These are phyloP conservation scores for Cochlearius cochlearius DNA, from an alignment of 2,113 vertebrate species.

Conservation along the genomic window DNA sequence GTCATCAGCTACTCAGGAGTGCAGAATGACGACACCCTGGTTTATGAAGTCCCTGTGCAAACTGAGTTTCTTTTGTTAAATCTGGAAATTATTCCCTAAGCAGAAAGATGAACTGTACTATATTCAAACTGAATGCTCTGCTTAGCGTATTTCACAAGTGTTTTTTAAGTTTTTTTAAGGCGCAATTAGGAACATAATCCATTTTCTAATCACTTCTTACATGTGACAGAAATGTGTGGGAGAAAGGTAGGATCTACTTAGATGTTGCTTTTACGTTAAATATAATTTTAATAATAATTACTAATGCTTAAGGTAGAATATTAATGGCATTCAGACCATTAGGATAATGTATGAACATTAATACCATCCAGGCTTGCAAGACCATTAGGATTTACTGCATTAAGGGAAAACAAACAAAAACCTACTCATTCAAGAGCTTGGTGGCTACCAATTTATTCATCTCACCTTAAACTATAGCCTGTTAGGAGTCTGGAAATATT, in stretches of 20 bases:
- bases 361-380: background rate
- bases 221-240: background rate
- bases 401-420: background rate
- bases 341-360: background rate
- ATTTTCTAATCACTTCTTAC: background rate
- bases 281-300: background rate
- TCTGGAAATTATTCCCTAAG: background rate
- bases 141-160: background rate
- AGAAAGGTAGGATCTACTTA: background rate
- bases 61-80: background rate
- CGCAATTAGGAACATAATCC: background rate
- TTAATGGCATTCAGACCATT: background rate
- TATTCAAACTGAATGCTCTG: background rate
- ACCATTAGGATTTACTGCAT: background rate
- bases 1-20: background rate
- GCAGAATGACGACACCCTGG: fast-evolving
- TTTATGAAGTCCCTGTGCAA: background rate
- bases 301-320: background rate
- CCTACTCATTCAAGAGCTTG: background rate
- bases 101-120: background rate
- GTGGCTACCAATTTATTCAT: background rate
- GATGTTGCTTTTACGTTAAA: background rate
- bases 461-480: background rate
- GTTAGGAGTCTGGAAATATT: background rate
- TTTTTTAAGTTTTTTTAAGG: background rate